Percentiles rank a stretch among this genome's conserved stretches.
phyloP scores from a whole-genome alignment of 1,140 invertebrate genomes.

The Holcopasites calliopsidis region DNA sequence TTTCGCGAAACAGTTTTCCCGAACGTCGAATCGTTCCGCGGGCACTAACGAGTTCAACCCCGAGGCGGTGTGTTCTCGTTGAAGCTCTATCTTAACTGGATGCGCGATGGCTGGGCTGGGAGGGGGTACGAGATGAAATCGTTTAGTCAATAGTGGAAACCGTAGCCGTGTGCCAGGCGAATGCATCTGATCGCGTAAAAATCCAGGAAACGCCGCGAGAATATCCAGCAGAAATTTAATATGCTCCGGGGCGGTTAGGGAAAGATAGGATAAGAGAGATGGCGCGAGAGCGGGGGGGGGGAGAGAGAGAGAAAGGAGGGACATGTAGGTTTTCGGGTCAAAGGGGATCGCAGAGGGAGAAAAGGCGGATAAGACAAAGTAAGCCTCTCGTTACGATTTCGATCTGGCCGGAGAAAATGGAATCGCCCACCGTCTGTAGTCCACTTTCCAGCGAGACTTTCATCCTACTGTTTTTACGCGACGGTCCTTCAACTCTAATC shows the following conservation, averaged over 20 bases:
- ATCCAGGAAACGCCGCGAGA: constrained; percentile 51
- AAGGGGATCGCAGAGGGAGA: constrained; percentile 41
- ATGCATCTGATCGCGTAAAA: constrained; percentile 54
- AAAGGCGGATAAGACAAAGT: constrained; percentile 36
- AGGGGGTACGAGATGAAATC: constrained; percentile 1
- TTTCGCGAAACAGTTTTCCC: constrained; percentile 16
- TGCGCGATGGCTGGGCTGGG: background rate
- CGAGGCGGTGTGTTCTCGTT: constrained; percentile 13
- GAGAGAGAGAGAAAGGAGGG: constrained; percentile 9
- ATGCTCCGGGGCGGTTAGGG: constrained; percentile 45
- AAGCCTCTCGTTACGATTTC: constrained; percentile 45
- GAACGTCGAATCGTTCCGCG: constrained; percentile 18
- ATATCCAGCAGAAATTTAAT: constrained; percentile 65
- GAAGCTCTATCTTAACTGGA: constrained; percentile 12
- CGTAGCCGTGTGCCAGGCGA: constrained; percentile 14
- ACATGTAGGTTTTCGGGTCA: constrained; percentile 65
- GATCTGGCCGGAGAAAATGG: constrained; percentile 36
- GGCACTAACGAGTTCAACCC: background rate
- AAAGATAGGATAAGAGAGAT: background rate
- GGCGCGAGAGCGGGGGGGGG: background rate
- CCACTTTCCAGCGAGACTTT: constrained; percentile 9
- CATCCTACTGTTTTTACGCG: constrained; percentile 7
- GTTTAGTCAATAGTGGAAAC: constrained; percentile 29
- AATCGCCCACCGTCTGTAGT: constrained; percentile 20
- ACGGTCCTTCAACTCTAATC: background rate